phyloP scores from a whole-genome alignment of 2,797 vertebrate species.

The Monodelphis domestica region DNA sequence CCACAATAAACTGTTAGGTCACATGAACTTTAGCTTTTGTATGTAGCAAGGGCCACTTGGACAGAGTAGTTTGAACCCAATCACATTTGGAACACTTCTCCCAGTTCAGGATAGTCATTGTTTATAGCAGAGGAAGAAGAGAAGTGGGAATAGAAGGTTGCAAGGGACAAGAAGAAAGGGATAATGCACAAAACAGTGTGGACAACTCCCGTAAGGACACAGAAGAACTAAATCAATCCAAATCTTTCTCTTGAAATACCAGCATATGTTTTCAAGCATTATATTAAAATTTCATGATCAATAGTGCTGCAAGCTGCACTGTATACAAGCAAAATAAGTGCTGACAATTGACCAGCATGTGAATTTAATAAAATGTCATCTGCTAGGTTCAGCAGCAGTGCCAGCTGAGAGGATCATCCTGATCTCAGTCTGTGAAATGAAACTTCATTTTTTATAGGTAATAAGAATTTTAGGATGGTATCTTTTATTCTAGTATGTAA shows the following conservation, averaged over 20 bases:
- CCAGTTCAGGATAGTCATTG: not conserved
- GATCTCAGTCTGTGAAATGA: slow-evolving; percentile 80
- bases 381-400: slow-evolving; percentile 58
- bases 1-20: slow-evolving; percentile 41
- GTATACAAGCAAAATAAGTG: slow-evolving; percentile 78
- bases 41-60: not conserved
- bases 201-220: slow-evolving; percentile 57
- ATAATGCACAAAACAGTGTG: slow-evolving; percentile 48
- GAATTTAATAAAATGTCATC: slow-evolving; percentile 84
- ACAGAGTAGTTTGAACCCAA: slow-evolving; percentile 56
- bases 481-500: slow-evolving; percentile 61
- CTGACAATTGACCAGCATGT: slow-evolving; percentile 80
- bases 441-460: slow-evolving; percentile 65
- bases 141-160: not conserved
- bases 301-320: slow-evolving; percentile 82
- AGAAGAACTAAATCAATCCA: slow-evolving; percentile 79
- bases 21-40: slow-evolving; percentile 36
- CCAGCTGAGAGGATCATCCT: slow-evolving; percentile 70
- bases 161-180: slow-evolving; percentile 28
- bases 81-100: slow-evolving; percentile 54
- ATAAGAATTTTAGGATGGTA: slow-evolving; percentile 64
- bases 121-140: not conserved
- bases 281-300: slow-evolving; percentile 88
- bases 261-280: slow-evolving; percentile 82
- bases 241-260: slow-evolving; percentile 81